Percentiles rank a stretch among this genome's conserved stretches.
Conservation (phyloP, 1,140 invertebrate species). For the Neodiprion lecontei region DNA sequence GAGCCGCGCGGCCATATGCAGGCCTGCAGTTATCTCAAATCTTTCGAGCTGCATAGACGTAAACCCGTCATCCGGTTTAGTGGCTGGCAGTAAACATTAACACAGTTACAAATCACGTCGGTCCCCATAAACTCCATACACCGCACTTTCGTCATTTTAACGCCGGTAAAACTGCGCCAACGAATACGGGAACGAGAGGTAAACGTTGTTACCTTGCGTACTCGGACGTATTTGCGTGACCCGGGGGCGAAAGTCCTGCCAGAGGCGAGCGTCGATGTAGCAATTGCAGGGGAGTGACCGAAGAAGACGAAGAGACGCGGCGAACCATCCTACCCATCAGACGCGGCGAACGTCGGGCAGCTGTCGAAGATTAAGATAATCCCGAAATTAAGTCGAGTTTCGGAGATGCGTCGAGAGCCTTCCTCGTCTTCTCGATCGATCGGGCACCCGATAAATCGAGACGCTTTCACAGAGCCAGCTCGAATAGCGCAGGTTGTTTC, state of each 20-base stretch:
- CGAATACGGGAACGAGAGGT: not conserved
- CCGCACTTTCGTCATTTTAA: not conserved
- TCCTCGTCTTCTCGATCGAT: too few species aligned
- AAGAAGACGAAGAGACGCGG: constrained; percentile 13
- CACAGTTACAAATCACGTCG: constrained; percentile 10
- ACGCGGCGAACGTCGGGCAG: constrained; percentile 51
- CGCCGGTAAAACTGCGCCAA: not conserved
- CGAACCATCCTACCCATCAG: not conserved
- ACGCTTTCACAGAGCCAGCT: too few species aligned
- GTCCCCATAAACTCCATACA: constrained; percentile 5
- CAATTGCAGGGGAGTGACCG: constrained; percentile 17
- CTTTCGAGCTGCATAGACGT: constrained; percentile 35
- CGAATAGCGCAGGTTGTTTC: too few species aligned
- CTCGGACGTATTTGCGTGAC: constrained; percentile 17
- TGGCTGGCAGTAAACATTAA: constrained; percentile 20
- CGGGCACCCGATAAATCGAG: too few species aligned
- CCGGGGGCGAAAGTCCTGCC: not conserved
- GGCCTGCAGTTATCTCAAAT: constrained; percentile 38
- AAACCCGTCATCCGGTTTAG: constrained; percentile 29
- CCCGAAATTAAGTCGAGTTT: constrained; percentile 57
- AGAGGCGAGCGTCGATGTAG: not conserved
- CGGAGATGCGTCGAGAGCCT: constrained; percentile 43
- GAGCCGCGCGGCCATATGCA: constrained; percentile 19
- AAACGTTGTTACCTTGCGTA: not conserved
- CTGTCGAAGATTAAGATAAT: constrained; percentile 64